Evolutionary conservation across 2,888 invertebrate genomes (phyloP), one percentile per base, ranked within the genome.

Genomic region (Oxyteleia sp.): DNA sequence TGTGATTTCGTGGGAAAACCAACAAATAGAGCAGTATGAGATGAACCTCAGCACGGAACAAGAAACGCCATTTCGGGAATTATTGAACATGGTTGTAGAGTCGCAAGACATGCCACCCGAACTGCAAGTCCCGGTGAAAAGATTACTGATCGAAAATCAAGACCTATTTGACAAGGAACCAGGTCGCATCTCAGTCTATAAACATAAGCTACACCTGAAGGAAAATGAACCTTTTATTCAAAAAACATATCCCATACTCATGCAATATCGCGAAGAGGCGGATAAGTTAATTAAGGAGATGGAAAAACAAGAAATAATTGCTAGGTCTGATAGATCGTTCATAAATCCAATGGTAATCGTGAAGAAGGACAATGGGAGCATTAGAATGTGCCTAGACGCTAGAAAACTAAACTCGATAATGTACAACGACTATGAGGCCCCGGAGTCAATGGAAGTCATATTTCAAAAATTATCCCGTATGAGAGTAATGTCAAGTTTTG

Each of bases 311-410:
- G 45, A n/a, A 0, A 61, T 45, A 1, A 29, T 26, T 5, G 2
- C 8, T 7, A 1, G n/a, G 2, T 64, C 49, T 0, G 35, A 23
- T 20, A 68, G 53, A 16, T 29, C 66, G 11, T 68, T 11, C 15
- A 55, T 69, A 0, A 69, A 69, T 20, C 68, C 55, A 4, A 16
- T 66, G 20, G 38, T 66, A 4, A 20, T 7, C 10, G 64, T 66
- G 0, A 41, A 16, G 11, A 66, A 66, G 10, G 51, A 35, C 10
- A 4, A 20, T 26, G 51, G 51, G 0, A 23, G 1, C 5, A 13
- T 66, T 4, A 1, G 55, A 7, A 32, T 69, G 0, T 69, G 68
- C 13, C 16, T 69, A 2, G 43, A 69, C 13, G 68, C 55, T 5
- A 2, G 68, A n/a, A 43, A 69, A 43, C 10, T 43, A n/a, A 69